A percentile compares a stretch with the other conserved stretches of the same genome.
These are phyloP conservation scores for Hemitrygon akajei DNA, from an alignment of 2,797 vertebrate genomes.

Conservation along the genomic window DNA sequence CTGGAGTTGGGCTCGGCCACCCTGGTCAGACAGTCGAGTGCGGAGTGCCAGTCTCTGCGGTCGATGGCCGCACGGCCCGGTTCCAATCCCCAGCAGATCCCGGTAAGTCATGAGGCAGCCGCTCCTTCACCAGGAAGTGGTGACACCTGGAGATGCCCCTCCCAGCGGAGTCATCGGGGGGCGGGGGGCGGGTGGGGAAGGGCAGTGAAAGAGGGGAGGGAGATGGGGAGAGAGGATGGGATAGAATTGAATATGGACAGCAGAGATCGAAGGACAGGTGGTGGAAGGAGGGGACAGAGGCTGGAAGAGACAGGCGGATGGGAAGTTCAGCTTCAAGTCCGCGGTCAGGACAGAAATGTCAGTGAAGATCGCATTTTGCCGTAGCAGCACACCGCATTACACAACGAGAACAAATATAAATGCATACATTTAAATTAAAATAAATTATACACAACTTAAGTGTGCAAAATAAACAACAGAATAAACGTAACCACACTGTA, in stretches of 20 bases:
- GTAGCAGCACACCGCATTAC: no score
- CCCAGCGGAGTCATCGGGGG: not conserved
- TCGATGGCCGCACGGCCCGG: slow-evolving; percentile 62
- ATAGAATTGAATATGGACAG: no score
- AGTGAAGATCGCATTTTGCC: no score
- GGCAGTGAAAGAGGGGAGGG: not conserved
- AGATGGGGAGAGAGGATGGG: not conserved
- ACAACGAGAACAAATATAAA: no score
- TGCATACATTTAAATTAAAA: no score
- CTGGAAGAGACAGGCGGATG: not conserved
- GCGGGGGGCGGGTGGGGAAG: not conserved
- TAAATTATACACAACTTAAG: no score
- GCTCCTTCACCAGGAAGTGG: not conserved
- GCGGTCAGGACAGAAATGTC: no score
- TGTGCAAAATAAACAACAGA: no score
- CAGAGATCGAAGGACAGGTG: no score
- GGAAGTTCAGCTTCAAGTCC: not conserved
- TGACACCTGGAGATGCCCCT: not conserved
- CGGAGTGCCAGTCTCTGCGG: slow-evolving; percentile 59
- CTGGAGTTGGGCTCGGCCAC: slow-evolving; percentile 64
- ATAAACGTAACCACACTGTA: no score
- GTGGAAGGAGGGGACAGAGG: not conserved
- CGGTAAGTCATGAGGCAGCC: slow-evolving; percentile 62
- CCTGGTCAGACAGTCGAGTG: slow-evolving; percentile 58
- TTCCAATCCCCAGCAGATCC: slow-evolving; percentile 73